Base-by-base conservation (phyloP, 2,888 invertebrate genomes). In the Xestia xanthographa region DNA sequence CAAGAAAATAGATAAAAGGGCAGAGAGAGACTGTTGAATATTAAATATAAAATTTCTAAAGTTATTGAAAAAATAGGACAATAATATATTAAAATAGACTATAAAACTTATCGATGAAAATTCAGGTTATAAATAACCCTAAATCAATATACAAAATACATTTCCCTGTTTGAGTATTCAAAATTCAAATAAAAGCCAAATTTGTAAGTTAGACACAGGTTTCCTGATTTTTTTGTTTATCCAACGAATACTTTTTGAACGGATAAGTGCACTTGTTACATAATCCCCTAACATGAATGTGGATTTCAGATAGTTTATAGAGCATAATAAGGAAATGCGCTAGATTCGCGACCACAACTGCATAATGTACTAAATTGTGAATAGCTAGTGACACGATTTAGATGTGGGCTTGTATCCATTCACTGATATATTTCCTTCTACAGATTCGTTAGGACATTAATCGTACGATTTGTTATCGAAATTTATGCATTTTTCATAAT, bases 291-390 rank as follows among this genome's bases (percentile, higher is more conserved):
- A 72, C 41, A 53, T 62, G 26, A 72, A 68, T 72, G 65, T 71
- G 73, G 60, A 78, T 83, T 82, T 80, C 48, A 70, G 41, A 74
- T 67, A 72, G 70, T 79, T 74, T 72, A 79, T 77, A 75, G 65
- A 48, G 53, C 34, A 56, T 70, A 77, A 77, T 77, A 85, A 72
- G 85, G 82, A 85, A 85, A 67, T 77, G 77, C 22, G 53, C 82
- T 65, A 65, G 72, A 63, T 85, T 66, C 43, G 67, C 34, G 63
- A 63, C 45, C 72, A 85, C 71, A 53, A 77, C 62, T 69, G 82
- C 71, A 76, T 82, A 67, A 79, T 72, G 48, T 38, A 65, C 50
- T 67, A 45, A 81, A 68, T 66, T 60, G 41, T 63, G 45, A 63
- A 71, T 68, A 67, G 41, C 29, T 66, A 48, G 56, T 60, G 70